Evolutionary conservation across 2,888 invertebrate genomes (phyloP), one percentile per base, ranked within the genome.

Genomic region (Ryuthela nishihirai): DNA sequence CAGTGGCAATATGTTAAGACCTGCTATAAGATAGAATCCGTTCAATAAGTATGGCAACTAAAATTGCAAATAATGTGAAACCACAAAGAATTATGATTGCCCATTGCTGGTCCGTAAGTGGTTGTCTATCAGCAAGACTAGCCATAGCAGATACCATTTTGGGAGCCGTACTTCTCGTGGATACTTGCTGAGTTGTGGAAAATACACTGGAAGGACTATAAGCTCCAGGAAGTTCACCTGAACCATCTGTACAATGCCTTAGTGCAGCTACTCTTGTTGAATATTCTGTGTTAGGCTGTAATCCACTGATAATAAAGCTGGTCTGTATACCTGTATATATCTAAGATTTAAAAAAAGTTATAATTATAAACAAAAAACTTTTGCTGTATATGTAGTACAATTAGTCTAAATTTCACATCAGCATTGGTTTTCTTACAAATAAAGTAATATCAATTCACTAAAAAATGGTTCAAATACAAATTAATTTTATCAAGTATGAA

Each of bases 181-280:
- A 12, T 4, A 21, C 69, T 21, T 71, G 70, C 56, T 70, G 68
- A 40, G 69, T 72, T 38, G 79, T 81, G 45, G 79, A 75, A 72
- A 86, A 80, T 50, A 81, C 80, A 67, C 83, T 75, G 44, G 81
- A 74, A 48, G 82, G 80, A 64, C 88, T 87, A 76, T 81, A 85
- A 62, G 86, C 83, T 60, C 89, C 85, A 58, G 80, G 75, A 67
- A 87, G 78, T 68, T 81, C 59, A 12, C 29, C 29, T 9, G 29
- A 29, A 25, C 77, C 77, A 34, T 81, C 80, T 47, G 76, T 76
- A 68, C 80, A 78, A 53, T 80, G 74, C 42, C 91, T 81, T 69
- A 89, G 82, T 21, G 85, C 84, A 76, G 85, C 85, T 64, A 91
- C 88, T 50, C 90, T 83, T 69, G 86, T 83, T 69, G 78, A 77